Base-by-base conservation (phyloP, 2,797 vertebrate genomes). In the Typhlichthys eigenmanni region DNA sequence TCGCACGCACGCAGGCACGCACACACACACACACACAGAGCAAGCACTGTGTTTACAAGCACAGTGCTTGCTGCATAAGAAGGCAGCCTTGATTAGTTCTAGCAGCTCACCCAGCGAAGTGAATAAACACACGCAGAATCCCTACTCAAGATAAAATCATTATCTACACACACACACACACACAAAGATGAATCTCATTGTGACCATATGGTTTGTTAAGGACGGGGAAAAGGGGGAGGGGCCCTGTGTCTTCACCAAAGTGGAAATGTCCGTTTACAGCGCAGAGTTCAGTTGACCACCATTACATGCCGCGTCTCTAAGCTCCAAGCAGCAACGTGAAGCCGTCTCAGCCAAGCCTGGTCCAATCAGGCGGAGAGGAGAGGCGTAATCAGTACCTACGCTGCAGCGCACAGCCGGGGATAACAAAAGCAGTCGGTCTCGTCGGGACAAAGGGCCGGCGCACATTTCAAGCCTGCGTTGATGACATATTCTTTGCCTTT, bases 201-300 rank as follows among this genome's bases (percentile, higher is more conserved):
- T 79, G 84, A 85, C 83, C 87, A 83, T 90, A 86, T 84, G 86
- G 76, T 87, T 71, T 83, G 73, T 80, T 59, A 9, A 9, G 5
- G 34, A 9, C 8, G 34, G 34, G 34, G 34, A 29, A 29, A 29
- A 29, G 48, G 68, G 65, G 72, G 46, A 69, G 82, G 82, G 83
- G 83, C 82, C 24, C 24, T 29, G 24, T 86, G 87, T 75, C 85
- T 81, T 13, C 74, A 71, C 84, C 63, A 19, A 77, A 85, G 78
- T 85, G 87, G 85, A 89, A 88, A 85, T 87, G 82, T 88, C 84
- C 71, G 49, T 86, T 88, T 87, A 87, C 85, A 88, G 76, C 61
- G 71, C 54, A 69, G 81, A 84, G 80, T 81, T 85, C 74, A 75
- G 80, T 69, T 80, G 85, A 84, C 75, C 62, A 60, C 80, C 83